Base-by-base conservation (phyloP, 1,140 invertebrate species). In the Sycobia sp. region DNA sequence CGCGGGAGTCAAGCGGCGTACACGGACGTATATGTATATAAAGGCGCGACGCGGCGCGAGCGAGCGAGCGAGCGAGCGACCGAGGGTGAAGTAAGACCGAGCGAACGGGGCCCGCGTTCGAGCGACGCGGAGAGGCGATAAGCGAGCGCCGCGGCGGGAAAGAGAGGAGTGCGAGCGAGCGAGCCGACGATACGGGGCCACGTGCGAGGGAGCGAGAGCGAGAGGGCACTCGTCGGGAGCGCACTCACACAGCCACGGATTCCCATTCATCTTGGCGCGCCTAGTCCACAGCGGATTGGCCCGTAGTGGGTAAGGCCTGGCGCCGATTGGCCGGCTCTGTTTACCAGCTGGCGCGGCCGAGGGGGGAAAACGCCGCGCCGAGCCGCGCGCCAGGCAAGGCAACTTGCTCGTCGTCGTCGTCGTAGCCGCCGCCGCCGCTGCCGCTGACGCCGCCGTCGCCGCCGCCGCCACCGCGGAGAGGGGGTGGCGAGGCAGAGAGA, bases 201-300 rank as follows among this genome's bases (percentile, higher is more conserved):
- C 69, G 67, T 51, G 44, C 49, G 46, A 44, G 56, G 46, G 34
- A 38, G 34, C 43, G 67, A 54, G 69, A 59, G 66, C 57, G 38
- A 56, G 61, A 50, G 67, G 67, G 60, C 7, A 10, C 46, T 49
- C 39, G 25, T 32, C 44, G 27, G 55, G 60, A 67, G 58, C 63
- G 50, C 47, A 64, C 53, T 39, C 22, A 60, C 27, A 67, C 60
- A 69, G 47, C 7, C 50, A 54, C 62, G 50, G 51, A 74, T 73
- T 80, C 72, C 74, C 78, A 82, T 81, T 82, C 80, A 82, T 81
- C 79, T 82, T 80, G 79, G 75, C 79, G 77, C 78, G 77, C 77
- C 78, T 80, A 77, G 77, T 66, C 25, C 47, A 64, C 39, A 46
- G 43, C 22, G 3, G 51, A 63, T 63, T 62, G 59, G 59, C 50